These are phyloP conservation scores for Fragum sueziense DNA, from an alignment of 2,888 invertebrate genomes.

Conservation along the genomic window DNA sequence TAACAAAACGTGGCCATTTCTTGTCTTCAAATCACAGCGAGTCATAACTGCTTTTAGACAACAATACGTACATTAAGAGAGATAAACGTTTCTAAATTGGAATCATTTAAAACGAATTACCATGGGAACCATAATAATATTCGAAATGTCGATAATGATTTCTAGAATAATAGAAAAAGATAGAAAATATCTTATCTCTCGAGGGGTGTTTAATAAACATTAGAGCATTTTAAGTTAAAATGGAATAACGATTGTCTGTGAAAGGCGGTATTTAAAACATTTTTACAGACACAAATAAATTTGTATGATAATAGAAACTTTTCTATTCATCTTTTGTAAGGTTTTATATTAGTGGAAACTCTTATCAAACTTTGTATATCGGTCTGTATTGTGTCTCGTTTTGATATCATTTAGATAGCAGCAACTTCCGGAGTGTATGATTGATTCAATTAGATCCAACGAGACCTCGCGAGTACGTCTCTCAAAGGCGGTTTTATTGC, in stretches of 20 bases:
- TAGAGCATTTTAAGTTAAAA: neutral
- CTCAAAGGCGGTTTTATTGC: neutral
- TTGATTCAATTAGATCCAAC: neutral
- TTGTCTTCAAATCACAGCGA: neutral
- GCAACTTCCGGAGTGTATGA: neutral
- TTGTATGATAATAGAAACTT: slow-evolving; percentile 9
- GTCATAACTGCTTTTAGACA: neutral
- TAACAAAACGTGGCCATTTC: neutral
- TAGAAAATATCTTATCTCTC: slow-evolving; percentile 5
- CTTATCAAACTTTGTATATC: slow-evolving; percentile 6
- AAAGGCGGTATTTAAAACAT: neutral
- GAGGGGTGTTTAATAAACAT: slow-evolving; percentile 14
- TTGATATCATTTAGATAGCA: slow-evolving; percentile 16
- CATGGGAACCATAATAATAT: slow-evolving; percentile 14
- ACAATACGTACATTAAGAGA: slow-evolving; percentile 13
- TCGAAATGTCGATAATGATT: slow-evolving; percentile 7
- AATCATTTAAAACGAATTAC: slow-evolving; percentile 14
- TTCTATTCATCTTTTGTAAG: slow-evolving; percentile 7
- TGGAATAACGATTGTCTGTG: neutral
- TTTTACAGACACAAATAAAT: neutral
- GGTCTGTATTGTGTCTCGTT: neutral
- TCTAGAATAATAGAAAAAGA: slow-evolving; percentile 6
- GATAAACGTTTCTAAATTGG: slow-evolving; percentile 6
- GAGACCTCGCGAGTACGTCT: neutral
- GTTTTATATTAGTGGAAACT: slow-evolving; percentile 4